These are phyloP conservation scores for Poliocrania exsul DNA, from an alignment of 2,797 vertebrate genomes.

Conservation along the genomic window DNA sequence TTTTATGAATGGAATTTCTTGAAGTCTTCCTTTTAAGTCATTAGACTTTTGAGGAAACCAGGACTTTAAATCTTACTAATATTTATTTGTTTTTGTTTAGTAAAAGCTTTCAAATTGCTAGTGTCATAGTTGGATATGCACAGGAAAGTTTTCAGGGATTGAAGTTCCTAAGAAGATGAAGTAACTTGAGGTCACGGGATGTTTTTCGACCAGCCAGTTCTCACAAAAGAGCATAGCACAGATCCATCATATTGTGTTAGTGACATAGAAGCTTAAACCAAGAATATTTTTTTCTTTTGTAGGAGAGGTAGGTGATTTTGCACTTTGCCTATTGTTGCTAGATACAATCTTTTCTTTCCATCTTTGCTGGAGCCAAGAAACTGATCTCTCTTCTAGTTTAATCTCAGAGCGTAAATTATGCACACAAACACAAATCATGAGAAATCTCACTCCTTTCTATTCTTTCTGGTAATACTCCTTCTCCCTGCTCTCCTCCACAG, in stretches of 20 bases:
- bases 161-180: neutral
- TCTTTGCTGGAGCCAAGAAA: neutral
- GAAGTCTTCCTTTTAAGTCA: neutral
- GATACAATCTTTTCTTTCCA: neutral
- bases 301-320: neutral
- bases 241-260: neutral
- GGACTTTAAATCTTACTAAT: neutral
- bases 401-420: neutral
- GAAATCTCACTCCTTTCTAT: neutral
- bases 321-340: neutral
- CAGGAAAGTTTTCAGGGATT: neutral
- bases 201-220: neutral
- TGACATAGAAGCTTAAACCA: neutral
- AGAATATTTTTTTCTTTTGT: neutral
- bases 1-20: neutral
- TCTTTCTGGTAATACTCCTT: neutral
- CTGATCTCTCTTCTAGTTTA: neutral
- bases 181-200: neutral
- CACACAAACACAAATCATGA: accelerated
- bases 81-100: neutral
- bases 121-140: neutral
- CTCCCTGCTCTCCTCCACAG: neutral
- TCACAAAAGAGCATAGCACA: neutral
- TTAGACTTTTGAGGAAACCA: neutral
- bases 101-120: neutral